phyloP scores from a whole-genome alignment of 2,888 invertebrate genomes.

The Ptychoptera contaminata region DNA sequence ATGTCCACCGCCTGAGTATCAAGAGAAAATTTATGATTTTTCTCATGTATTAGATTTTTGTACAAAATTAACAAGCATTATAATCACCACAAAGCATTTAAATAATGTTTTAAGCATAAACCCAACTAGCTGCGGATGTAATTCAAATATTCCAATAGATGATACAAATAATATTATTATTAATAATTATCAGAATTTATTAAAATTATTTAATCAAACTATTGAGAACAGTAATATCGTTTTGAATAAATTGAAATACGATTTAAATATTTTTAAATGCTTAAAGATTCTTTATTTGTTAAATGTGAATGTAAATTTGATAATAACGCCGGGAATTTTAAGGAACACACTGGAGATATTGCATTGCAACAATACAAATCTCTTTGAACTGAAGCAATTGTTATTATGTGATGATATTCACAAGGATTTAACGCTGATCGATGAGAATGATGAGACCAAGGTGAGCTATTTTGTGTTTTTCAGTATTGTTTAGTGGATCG shows the following conservation, averaged over 20 bases:
- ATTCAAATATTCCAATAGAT: not conserved
- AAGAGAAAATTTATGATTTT: slow-evolving; percentile 70
- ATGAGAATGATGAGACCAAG: slow-evolving; percentile 20
- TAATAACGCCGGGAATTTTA: slow-evolving; percentile 39
- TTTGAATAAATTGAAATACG: slow-evolving; percentile 63
- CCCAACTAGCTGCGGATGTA: slow-evolving; percentile 20
- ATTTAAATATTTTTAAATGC: slow-evolving; percentile 68
- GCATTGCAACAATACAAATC: slow-evolving; percentile 26
- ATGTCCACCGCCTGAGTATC: slow-evolving; percentile 62
- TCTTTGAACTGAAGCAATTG: slow-evolving; percentile 49
- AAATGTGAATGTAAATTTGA: slow-evolving; percentile 49
- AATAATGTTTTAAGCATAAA: slow-evolving; percentile 37
- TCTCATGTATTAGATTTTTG: slow-evolving; percentile 84
- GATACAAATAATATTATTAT: not conserved
- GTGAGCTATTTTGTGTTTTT: not conserved
- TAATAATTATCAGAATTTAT: not conserved
- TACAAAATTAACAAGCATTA: slow-evolving; percentile 46
- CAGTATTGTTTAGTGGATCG: no score
- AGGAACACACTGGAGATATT: slow-evolving; percentile 31
- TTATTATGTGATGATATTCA: slow-evolving; percentile 74
- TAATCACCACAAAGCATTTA: slow-evolving; percentile 21
- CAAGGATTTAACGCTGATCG: slow-evolving; percentile 33
- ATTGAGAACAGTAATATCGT: slow-evolving; percentile 73
- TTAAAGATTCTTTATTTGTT: slow-evolving; percentile 54
- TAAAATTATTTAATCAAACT: slow-evolving; percentile 18